Percentiles rank a stretch among this genome's conserved stretches.
Conservation (phyloP, 2,113 vertebrate genomes). For the Bos indicus region DNA sequence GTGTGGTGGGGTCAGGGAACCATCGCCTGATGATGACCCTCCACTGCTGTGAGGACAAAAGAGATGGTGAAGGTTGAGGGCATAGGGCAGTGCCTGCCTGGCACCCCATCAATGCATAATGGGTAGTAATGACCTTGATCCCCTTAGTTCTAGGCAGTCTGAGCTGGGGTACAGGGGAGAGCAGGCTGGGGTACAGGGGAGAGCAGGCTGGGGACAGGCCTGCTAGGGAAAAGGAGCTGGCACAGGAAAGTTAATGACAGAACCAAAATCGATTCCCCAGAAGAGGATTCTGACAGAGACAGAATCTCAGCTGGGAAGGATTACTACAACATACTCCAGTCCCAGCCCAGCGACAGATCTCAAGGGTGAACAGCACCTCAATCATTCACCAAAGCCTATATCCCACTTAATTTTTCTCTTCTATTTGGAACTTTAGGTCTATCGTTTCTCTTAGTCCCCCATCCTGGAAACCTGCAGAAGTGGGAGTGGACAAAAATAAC, state of each 20-base stretch:
- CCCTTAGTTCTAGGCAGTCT: background rate
- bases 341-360: background rate
- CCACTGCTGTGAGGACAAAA: background rate
- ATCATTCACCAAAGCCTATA: background rate
- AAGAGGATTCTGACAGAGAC: background rate
- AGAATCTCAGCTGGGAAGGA: background rate
- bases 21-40: background rate
- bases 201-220: background rate
- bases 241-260: background rate
- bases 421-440: background rate
- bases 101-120: background rate
- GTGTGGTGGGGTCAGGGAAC: background rate
- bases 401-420: background rate
- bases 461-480: background rate
- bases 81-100: background rate
- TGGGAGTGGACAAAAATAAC: background rate
- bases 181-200: background rate
- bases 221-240: background rate
- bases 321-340: background rate
- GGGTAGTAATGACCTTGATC: background rate
- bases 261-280: background rate
- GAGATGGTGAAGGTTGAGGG: background rate
- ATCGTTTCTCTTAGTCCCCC: background rate
- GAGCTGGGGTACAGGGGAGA: background rate
- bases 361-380: background rate